A percentile compares a stretch with the other conserved stretches of the same genome.
Conservation (phyloP, 2,113 vertebrate species). For the Colinus virginianus region DNA sequence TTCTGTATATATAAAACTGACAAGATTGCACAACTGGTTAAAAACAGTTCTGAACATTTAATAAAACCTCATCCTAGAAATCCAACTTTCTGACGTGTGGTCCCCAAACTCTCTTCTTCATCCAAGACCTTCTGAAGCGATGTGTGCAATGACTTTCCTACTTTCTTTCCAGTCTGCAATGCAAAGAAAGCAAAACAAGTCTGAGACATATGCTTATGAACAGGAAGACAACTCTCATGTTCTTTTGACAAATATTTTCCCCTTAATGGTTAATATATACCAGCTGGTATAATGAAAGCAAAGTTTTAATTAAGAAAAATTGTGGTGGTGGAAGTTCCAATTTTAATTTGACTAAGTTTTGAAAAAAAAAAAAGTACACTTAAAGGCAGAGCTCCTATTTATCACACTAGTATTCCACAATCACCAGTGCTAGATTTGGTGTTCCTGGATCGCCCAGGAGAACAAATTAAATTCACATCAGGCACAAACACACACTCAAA, state of each 20-base stretch:
- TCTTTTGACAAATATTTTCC: conserved; percentile 11
- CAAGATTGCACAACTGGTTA: background rate
- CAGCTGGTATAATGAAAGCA: conserved; percentile 7
- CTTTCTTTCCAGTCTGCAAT: conserved; percentile 88
- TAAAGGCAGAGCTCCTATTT: background rate
- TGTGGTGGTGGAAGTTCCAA: background rate
- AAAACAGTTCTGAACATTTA: conserved; percentile 28
- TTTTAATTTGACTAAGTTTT: conserved; percentile 17
- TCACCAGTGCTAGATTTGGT: background rate
- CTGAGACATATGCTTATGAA: background rate
- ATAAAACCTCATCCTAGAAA: conserved; percentile 86
- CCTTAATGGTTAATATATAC: background rate
- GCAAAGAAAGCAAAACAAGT: conserved; percentile 31
- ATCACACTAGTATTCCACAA: background rate
- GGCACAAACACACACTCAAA: background rate
- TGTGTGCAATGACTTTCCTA: conserved; percentile 87
- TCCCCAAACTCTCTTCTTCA: conserved; percentile 89
- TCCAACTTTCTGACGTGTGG: conserved; percentile 88
- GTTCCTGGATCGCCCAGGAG: background rate
- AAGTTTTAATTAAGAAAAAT: conserved; percentile 37
- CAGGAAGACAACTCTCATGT: background rate
- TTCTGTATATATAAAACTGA: conserved; percentile 43
- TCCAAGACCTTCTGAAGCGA: conserved; percentile 87
- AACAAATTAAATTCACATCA: background rate
- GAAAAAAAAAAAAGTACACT: background rate